Conservation (phyloP, 92 coral and sea anemone genomes). For the Montipora capitata region DNA sequence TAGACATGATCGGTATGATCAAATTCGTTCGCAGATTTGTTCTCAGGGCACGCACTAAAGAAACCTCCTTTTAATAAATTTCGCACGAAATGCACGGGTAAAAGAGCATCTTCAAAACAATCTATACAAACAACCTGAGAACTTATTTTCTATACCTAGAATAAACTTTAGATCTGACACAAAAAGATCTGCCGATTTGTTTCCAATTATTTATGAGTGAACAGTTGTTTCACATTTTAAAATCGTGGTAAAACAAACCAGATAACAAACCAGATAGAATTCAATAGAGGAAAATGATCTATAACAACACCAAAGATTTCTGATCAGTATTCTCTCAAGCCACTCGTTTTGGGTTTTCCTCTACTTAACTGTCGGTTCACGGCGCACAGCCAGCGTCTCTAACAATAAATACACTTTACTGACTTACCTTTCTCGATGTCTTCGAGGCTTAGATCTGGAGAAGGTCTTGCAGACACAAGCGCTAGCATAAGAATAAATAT, state of each 20-base stretch:
- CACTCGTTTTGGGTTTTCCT: neutral
- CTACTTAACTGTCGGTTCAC: no score
- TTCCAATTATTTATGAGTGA: neutral
- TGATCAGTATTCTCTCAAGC: neutral
- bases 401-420: neutral
- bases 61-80: neutral
- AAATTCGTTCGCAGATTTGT: neutral
- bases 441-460: conserved; percentile 45
- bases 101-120: no score
- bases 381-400: no score
- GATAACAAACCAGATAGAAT: neutral
- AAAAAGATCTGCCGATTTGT: neutral
- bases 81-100: no score
- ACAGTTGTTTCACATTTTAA: neutral
- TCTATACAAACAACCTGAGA: no score
- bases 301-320: neutral
- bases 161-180: neutral
- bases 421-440: conserved; percentile 56
- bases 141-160: no score
- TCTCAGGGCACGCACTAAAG: neutral
- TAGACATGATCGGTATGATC: conserved; percentile 30
- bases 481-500: conserved; percentile 1
- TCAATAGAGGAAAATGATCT: neutral
- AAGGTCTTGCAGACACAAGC: conserved; percentile 37
- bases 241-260: neutral